phyloP scores from a whole-genome alignment of 2,888 invertebrate species.

The Oscheius sp. region DNA sequence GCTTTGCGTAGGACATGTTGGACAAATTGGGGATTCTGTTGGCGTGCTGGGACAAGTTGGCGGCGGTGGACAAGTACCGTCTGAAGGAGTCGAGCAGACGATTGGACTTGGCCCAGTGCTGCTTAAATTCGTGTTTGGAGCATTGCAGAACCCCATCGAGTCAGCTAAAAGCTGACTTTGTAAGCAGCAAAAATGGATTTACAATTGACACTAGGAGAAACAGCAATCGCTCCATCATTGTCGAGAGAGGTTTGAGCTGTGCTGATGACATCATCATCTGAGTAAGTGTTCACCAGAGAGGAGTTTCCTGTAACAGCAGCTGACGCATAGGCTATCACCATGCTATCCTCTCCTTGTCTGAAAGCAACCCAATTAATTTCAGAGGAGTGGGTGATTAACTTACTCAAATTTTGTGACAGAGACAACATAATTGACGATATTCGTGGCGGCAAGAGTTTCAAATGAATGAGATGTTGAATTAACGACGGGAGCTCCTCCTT shows the following conservation, averaged over 20 bases:
- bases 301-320: not conserved
- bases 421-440: conserved; percentile 2
- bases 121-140: not conserved
- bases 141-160: conserved; percentile 3
- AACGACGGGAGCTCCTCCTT: not conserved
- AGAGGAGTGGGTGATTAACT: not conserved
- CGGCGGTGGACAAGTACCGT: not conserved
- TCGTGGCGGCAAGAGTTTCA: not conserved
- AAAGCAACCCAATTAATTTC: not conserved
- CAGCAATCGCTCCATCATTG: not conserved
- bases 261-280: not conserved
- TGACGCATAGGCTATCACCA: conserved; percentile 12
- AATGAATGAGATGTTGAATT: not conserved
- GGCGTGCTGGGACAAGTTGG: too few relatives aligned
- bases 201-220: not conserved
- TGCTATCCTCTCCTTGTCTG: not conserved
- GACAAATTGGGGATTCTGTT: too few relatives aligned
- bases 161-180: not conserved
- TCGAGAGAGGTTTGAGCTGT: not conserved
- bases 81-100: not conserved
- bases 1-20: not conserved
- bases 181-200: not conserved
- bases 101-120: not conserved
- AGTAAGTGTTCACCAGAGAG: not conserved
- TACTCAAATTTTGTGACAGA: conserved; percentile 22